Conservation (phyloP, 2,888 invertebrate species). For the Cantharis rufa region DNA sequence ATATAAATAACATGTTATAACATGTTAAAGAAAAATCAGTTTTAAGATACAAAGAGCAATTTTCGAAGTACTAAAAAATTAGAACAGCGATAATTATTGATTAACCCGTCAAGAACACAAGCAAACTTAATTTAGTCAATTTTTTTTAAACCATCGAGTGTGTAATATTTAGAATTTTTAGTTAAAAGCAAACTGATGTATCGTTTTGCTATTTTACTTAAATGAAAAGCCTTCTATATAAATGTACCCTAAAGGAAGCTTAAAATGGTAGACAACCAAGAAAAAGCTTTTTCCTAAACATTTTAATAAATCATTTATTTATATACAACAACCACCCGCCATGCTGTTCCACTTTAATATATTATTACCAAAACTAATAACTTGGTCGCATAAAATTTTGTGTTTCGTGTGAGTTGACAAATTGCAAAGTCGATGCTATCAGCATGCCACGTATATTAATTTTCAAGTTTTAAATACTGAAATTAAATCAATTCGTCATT, state of each 20-base stretch:
- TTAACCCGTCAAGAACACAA: neutral
- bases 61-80: too few species aligned
- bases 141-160: neutral
- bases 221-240: neutral
- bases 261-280: neutral
- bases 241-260: neutral
- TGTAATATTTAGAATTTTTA: neutral
- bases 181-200: conserved; percentile 8
- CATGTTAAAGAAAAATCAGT: too few species aligned
- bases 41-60: too few species aligned
- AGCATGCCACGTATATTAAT: conserved; percentile 6
- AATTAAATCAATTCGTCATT: conserved; percentile 17
- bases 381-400: conserved; percentile 4
- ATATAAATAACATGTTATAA: too few species aligned
- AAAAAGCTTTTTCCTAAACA: conserved; percentile 13
- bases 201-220: neutral
- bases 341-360: conserved; percentile 4
- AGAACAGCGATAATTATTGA: neutral
- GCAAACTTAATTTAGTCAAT: neutral
- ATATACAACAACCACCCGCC: neutral
- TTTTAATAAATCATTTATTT: conserved; percentile 13
- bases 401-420: conserved; percentile 4
- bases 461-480: conserved; percentile 8
- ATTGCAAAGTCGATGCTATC: conserved; percentile 13
- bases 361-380: conserved; percentile 11